Base-by-base conservation (phyloP, 1,140 invertebrate genomes). In the Drosophila pectinifera region DNA sequence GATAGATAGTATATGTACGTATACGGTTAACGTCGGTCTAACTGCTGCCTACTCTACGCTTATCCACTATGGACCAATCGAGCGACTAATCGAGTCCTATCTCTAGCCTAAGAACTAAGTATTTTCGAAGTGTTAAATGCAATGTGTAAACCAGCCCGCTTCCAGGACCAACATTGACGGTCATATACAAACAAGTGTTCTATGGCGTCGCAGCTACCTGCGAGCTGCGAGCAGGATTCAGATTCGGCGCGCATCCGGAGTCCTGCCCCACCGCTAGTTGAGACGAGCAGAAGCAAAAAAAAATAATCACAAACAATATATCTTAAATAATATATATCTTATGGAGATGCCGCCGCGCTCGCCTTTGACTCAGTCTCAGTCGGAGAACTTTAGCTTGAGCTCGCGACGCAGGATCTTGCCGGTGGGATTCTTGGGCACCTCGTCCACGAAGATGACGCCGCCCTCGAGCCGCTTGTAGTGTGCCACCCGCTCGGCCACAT, bases 371-470 rank as follows among this genome's bases (percentile, higher is more conserved):
- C 7, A 31, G 8, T n/a, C 28, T 80, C 74, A 91, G 55, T 86
- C 85, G 43, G 91, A 83, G 78, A 78, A 92, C 74, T 91, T 88
- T 18, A 63, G 92, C 72, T 94, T 94, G 61, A 96, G 91, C 20
- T 94, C 91, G 74, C 93, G 93, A 72, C 96, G 94, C 54, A 97
- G 91, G 72, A 96, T 96, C 93, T 97, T 97, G 36, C 96, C 96
- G 1, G 95, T 93, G 0, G 94, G 85, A 82, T 94, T 96, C 91
- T 96, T 97, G 4, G 96, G 96, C 79, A 97, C 96, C 53, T 93
- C 92, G 4, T 95, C 92, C 0, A 96, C 89, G 72, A 97, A 95
- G 67, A 94, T 92, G 5, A 97, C 93, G 13, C 95, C 94, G 26
- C 95, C 95, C 26, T 92, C 88, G 0, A 97, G 92, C 55, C 94